Evolutionary conservation across 1,140 invertebrate species (phyloP), one percentile per base, ranked within the genome.

Genomic region (Glossosoma conforme): DNA sequence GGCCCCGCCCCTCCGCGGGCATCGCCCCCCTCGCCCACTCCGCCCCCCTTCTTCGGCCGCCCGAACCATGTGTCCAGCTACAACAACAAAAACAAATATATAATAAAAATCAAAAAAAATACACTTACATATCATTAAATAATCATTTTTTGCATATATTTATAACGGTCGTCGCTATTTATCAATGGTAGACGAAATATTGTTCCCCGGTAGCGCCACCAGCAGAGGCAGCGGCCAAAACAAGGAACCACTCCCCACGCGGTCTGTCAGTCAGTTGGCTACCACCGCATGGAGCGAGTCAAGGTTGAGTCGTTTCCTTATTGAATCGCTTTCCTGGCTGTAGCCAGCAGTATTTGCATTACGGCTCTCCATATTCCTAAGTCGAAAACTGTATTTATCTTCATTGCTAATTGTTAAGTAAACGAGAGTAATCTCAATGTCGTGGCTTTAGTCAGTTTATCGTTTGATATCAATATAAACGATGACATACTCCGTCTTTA

Each of bases 61-160:
- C 79, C 78, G 66, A 84, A 84, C 74, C 77, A 79, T 75, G 80
- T 80, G 71, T 85, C 82, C 75, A 84, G 71, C 82, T 85, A 69
- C 4, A 53, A 61, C 1, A 44, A 32, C 24, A 13, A 28, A 40
- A 53, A 9, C 10, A n/a, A 49, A 10, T 43, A 18, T 4, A 44
- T 42, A 35, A 10, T 14, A 1, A 11, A 9, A n/a, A 41, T 15
- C 8, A 17, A 3, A 30, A 10, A 13, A 37, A 24, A 20, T 38
- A 11, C 22, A 38, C 9, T 45, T 6, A 28, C 17, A 35, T 18
- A 45, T 13, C n/a, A 45, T 13, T 14, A 13, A 14, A 36, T 8
- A 41, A 33, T 14, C 19, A 40, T 19, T 19, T 19, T 4, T n/a
- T 10, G 4, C 13, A 8, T 5, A 17, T 11, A 14, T 18, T 6